Evolutionary conservation across 2,797 vertebrate genomes (phyloP), one percentile per base, ranked within the genome.

Genomic region (Acropternis orthonyx): DNA sequence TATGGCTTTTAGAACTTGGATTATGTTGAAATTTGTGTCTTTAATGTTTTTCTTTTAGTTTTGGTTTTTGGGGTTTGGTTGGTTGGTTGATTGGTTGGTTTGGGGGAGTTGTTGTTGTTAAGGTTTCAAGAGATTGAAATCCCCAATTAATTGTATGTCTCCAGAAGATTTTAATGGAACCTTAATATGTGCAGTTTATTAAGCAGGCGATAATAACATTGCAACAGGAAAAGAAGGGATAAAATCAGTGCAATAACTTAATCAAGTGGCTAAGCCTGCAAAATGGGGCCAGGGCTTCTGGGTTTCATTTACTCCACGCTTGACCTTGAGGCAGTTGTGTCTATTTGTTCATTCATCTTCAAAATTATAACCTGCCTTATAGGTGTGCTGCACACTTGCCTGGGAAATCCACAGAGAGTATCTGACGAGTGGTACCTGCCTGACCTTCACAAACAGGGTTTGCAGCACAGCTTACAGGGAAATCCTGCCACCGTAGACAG

Each of bases 141-240:
- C 62, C 34, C 6, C 37, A 54, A 37, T 77, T 93, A 2, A 65
- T 94, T 80, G 55, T 62, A 39, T 85, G 90, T 81, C 54, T 73
- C 58, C 58, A 41, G 62, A 85, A 85, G 36, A 20, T 30, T 49
- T 44, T 49, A 9, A 80, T 28, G 69, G 52, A 34, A 56, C 54
- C 58, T 88, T 89, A 88, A 78, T 68, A 72, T 0, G 5, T n/a
- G 30, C 54, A 68, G 56, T 67, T 92, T 86, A 86, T 84, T 79
- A 92, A 89, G 55, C 36, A 84, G 49, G 39, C 10, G 4, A 41
- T 80, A 93, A 91, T 32, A 89, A 22, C 46, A 85, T 85, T 68
- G 67, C 56, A 56, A 75, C 76, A 91, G 82, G 89, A 85, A 95
- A 94, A 88, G 59, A 76, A 76, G 32, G 56, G 7, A 30, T 49